Evolutionary conservation across 1,140 invertebrate genomes (phyloP), one percentile per base, ranked within the genome.

Genomic region (Papilio polyxenes): DNA sequence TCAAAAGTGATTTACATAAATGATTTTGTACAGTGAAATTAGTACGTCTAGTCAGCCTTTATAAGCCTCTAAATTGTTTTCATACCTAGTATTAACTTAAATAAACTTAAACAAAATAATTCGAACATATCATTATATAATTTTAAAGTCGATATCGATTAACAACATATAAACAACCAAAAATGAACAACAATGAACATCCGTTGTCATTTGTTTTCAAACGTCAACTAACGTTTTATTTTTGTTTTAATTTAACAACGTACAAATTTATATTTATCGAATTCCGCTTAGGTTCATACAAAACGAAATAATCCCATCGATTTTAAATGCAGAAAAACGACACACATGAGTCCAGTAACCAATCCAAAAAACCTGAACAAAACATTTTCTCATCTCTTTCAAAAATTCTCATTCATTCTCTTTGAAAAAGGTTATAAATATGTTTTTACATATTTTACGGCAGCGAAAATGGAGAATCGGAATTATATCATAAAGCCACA

Each of bases 11-110:
- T 77, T 77, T 56, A 77, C 31, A 72, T 8, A 10, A 49, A 79
- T 79, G 77, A 79, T 40, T 59, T 79, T 79, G 53, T 79, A 79
- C 77, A 79, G 20, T 79, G 77, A 79, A 49, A 31, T 79, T 59
- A 79, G 77, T 79, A 79, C 51, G 76, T 75, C 84, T 87, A 86
- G 59, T 87, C 86, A 87, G 86, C 86, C 86, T 87, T 87, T 83
- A 17, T 83, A 82, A 86, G 86, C 85, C 82, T 85, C 82, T 82
- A 75, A 72, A 81, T 82, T 75, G 80, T 65, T 75, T 77, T 37
- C 9, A 51, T 23, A 56, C 11, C 9, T 53, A 77, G 13, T 13
- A 51, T 31, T 56, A 77, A 51, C 83, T 76, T 23, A 85, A 56
- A 65, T 79, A 51, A 74, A 51, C 69, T 80, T 80, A 65, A 20